Percentiles rank a stretch among this genome's conserved stretches.
Conservation (phyloP, 2,888 invertebrate species). For the Drosophila koepferae region DNA sequence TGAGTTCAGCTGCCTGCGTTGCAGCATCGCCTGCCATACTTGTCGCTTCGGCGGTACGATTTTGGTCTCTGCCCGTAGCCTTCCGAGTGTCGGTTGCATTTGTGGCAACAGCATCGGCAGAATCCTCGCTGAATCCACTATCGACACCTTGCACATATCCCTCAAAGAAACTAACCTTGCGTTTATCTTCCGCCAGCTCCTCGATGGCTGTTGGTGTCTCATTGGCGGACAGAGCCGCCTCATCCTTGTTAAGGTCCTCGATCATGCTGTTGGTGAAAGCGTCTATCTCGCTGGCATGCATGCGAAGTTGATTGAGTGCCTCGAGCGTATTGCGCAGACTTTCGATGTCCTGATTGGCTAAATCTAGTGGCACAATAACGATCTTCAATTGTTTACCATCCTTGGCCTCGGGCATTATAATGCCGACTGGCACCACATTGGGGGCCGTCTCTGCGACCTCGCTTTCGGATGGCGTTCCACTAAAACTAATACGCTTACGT, state of each 20-base stretch:
- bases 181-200: not conserved
- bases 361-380: slow-evolving; percentile 74
- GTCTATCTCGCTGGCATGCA: slow-evolving; percentile 71
- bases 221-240: not conserved
- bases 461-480: slow-evolving; percentile 34
- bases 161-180: slow-evolving; percentile 31
- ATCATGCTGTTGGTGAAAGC: slow-evolving; percentile 64
- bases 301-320: slow-evolving; percentile 65
- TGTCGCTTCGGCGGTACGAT: not conserved
- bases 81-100: not conserved
- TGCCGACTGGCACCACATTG: slow-evolving; percentile 56
- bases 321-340: slow-evolving; percentile 63
- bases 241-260: slow-evolving; percentile 35
- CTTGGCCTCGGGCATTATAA: slow-evolving; percentile 52
- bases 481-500: slow-evolving; percentile 66
- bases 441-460: not conserved
- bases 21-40: not conserved
- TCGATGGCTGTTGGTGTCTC: not conserved
- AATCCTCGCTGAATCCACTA: not conserved
- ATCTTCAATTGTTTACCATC: slow-evolving; percentile 61
- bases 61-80: not conserved
- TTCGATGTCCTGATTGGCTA: slow-evolving; percentile 60
- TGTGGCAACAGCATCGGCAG: not conserved
- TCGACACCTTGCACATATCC: slow-evolving; percentile 34
- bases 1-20: not conserved